Percentiles rank a stretch among this genome's conserved stretches.
These are phyloP conservation scores for Palythoa heliodiscus DNA, from an alignment of 92 coral and sea anemone species.

Conservation along the genomic window DNA sequence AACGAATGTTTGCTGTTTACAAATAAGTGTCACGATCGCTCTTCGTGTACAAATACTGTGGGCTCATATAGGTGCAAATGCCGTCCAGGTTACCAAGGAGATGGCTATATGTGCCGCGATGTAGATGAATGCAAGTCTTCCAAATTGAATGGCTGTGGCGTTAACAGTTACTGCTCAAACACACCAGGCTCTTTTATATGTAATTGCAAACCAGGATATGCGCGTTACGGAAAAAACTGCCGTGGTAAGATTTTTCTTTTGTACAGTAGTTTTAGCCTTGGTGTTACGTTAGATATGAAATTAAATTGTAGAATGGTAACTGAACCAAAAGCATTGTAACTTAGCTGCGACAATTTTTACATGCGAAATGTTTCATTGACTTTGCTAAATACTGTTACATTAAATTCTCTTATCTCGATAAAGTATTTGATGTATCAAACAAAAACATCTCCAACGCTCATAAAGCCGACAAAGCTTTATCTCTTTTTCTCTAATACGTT, in stretches of 20 bases:
- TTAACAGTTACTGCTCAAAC: background rate
- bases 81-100: background rate
- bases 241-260: background rate
- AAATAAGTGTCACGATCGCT: background rate
- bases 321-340: no score
- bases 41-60: background rate
- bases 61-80: background rate
- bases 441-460: no score
- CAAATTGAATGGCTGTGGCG: background rate
- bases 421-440: background rate
- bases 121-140: background rate
- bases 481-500: no score
- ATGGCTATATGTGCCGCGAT: background rate
- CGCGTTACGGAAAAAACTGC: background rate
- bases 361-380: no score
- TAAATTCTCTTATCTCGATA: background rate
- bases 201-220: background rate
- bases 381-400: no score
- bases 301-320: no score
- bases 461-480: no score
- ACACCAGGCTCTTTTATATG: slow-evolving; percentile 12
- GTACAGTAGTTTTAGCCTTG: background rate
- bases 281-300: no score
- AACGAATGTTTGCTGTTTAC: background rate
- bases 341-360: no score